Evolutionary conservation across 2,888 invertebrate species (phyloP).

Genomic region (Formica aserva): DNA sequence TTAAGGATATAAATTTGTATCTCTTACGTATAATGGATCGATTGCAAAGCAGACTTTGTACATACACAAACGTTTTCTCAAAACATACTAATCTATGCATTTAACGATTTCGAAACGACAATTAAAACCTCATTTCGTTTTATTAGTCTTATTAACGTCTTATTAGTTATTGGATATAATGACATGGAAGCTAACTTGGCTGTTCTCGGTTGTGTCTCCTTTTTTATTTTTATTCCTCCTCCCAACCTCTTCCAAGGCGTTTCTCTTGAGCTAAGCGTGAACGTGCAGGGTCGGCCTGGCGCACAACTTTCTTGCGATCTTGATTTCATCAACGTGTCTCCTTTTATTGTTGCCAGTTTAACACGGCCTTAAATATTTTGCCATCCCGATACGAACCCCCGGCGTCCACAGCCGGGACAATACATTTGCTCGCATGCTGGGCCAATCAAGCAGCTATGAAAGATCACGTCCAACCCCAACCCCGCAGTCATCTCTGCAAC

Average conservation of each 20-base stretch:
- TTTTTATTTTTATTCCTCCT: slow-evolving; percentile 37
- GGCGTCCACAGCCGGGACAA: slow-evolving; percentile 74
- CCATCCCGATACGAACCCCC: slow-evolving; percentile 58
- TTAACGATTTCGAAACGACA: slow-evolving; percentile 34
- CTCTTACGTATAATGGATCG: background rate
- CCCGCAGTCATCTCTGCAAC: slow-evolving; percentile 72
- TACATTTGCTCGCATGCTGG: slow-evolving; percentile 77
- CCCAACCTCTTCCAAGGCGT: slow-evolving; percentile 49
- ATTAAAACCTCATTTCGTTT: slow-evolving; percentile 4
- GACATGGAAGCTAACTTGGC: slow-evolving; percentile 40
- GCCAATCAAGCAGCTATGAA: slow-evolving; percentile 85
- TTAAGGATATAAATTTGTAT: background rate
- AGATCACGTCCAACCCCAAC: slow-evolving; percentile 84
- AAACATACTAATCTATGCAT: background rate
- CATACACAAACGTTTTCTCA: background rate
- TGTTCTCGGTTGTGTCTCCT: slow-evolving; percentile 42
- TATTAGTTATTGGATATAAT: slow-evolving; percentile 65
- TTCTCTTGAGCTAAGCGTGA: slow-evolving; percentile 70
- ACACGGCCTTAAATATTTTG: slow-evolving; percentile 82
- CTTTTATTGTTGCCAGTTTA: slow-evolving; percentile 84
- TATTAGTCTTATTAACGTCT: slow-evolving; percentile 13
- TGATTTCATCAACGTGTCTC: slow-evolving; percentile 85
- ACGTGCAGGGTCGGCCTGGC: slow-evolving; percentile 70
- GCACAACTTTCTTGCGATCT: slow-evolving; percentile 82
- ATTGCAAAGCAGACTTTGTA: background rate